Conservation (phyloP, 2,113 vertebrate species). For the Melanocharis versteri region DNA sequence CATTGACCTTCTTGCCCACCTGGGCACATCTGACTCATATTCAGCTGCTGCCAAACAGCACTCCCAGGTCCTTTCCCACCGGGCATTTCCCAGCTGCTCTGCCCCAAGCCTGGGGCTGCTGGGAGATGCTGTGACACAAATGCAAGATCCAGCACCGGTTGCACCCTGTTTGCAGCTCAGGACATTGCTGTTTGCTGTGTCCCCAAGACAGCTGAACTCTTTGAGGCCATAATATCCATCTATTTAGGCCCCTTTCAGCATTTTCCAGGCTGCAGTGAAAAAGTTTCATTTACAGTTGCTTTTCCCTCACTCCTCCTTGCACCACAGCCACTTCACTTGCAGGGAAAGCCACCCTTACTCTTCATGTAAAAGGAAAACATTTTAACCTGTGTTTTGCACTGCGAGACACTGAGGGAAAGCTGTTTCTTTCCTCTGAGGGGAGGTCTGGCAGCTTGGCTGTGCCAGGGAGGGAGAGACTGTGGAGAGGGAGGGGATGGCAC, state of each 20-base stretch:
- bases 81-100: neutral
- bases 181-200: neutral
- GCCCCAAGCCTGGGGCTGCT: neutral
- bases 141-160: neutral
- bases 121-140: neutral
- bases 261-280: neutral
- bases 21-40: neutral
- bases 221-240: neutral
- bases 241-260: neutral
- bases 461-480: neutral
- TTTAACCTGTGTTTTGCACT: neutral
- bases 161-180: neutral
- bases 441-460: slow-evolving; percentile 31
- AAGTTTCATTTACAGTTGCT: neutral
- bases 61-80: neutral
- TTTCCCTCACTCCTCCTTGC: neutral
- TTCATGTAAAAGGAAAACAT: neutral
- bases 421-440: neutral
- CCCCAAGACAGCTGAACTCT: neutral
- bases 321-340: neutral
- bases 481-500: neutral
- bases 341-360: neutral
- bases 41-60: neutral
- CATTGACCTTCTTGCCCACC: neutral
- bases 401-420: neutral